Percentiles rank a stretch among this genome's conserved stretches.
Conservation (phyloP, 2,888 invertebrate genomes). For the Caenorhabditis japonica region DNA sequence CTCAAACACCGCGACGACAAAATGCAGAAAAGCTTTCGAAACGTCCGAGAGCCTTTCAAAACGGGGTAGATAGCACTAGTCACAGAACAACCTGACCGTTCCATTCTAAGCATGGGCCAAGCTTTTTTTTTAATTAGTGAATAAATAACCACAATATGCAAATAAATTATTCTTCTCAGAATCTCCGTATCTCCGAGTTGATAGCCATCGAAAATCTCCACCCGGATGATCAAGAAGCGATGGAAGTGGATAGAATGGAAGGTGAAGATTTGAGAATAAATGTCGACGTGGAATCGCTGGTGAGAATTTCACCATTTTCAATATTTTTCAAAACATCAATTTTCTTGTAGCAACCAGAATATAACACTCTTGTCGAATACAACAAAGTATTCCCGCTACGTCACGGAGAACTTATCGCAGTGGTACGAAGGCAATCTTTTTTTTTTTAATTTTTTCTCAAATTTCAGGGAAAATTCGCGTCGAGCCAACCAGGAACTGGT, state of each 20-base stretch:
- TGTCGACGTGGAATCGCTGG: constrained; percentile 6
- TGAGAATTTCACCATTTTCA: neutral
- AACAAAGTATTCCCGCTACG: constrained; percentile 22
- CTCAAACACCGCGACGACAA: no score
- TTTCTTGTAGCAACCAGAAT: constrained; percentile 23
- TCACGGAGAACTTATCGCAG: constrained; percentile 17
- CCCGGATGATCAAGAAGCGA: constrained; percentile 3
- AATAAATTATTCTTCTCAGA: no score
- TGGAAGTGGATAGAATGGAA: constrained; percentile 20
- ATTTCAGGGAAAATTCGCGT: constrained; percentile 32
- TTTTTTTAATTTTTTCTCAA: neutral
- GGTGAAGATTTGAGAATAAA: constrained; percentile 40
- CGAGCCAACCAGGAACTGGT: constrained; percentile 8
- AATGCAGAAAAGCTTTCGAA: no score
- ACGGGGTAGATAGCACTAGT: no score
- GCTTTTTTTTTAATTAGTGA: no score
- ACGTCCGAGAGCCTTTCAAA: no score
- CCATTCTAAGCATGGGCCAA: no score
- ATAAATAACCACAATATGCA: no score
- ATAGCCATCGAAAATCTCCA: neutral
- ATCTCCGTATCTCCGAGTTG: no score
- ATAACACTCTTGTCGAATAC: constrained; percentile 23
- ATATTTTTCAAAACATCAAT: neutral
- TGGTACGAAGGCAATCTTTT: constrained; percentile 5
- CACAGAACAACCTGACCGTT: no score